Base-by-base conservation (phyloP, 2,888 invertebrate genomes). In the Cerastis leucographa region DNA sequence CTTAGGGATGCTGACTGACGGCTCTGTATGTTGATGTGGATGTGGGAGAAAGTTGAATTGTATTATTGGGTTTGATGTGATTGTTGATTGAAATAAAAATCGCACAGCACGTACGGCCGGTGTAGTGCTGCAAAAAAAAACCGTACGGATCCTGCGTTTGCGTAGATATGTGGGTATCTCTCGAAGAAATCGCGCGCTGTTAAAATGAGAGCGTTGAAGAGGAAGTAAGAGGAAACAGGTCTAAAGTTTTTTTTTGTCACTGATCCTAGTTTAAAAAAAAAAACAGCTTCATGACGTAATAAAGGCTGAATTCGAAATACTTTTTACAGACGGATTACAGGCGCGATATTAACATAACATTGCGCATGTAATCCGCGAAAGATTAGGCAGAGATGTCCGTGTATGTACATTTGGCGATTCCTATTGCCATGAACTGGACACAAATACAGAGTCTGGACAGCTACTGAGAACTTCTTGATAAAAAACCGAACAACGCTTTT, bases 91-190 rank as follows among this genome's bases (percentile, higher is more conserved):
- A n/a, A n/a, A n/a, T n/a, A n/a, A 12, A 35, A 54, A 4, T 19
- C 29, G 22, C 66, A 22, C 14, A 14, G 25, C 5, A 8, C 8
- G 19, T 22, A 40, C n/a, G 40, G 19, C 40, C 25, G 5, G 0
- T 19, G 2, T 25, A 70, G 64, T 64, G 2, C 11, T 62, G 4
- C 9, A 22, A 29, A 46, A 54, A n/a, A 54, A 51, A 22, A 40
- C 14, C 35, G 2, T 76, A 64, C 85, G 40, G 76, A 80, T 76
- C 68, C 68, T 49, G 17, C 51, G 62, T 29, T 22, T 46, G 35
- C 56, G 64, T 61, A 51, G 71, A 84, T 77, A 83, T 59, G 66
- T 29, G 66, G 81, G 81, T 84, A 84, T 81, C 71, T 85, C 85
- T 78, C 84, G 25, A 14, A 76, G 85, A 85, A 67, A 61, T 73